Evolutionary conservation across 2,797 vertebrate species (phyloP).

Genomic region (Coregonus suidteri): DNA sequence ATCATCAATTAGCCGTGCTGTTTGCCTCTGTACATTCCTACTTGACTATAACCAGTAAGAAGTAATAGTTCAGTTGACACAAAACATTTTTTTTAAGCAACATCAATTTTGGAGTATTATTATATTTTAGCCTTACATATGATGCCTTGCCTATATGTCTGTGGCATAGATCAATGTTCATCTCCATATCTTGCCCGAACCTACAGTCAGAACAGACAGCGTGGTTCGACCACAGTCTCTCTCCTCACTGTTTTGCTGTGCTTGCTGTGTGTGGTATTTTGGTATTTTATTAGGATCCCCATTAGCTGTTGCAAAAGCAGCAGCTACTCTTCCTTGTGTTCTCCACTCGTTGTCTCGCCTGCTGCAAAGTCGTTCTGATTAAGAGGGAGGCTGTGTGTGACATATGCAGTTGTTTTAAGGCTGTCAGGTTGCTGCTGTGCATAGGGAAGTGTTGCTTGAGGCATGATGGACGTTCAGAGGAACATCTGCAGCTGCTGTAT

Average conservation of each 20-base stretch:
- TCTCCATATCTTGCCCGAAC: neutral
- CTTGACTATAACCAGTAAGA: no score
- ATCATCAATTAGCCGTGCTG: neutral
- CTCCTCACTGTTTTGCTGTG: neutral
- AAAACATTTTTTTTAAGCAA: no score
- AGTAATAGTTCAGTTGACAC: no score
- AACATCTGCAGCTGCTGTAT: constrained; percentile 80
- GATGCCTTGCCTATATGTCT: neutral
- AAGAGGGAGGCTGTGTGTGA: constrained; percentile 64
- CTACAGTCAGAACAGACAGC: neutral
- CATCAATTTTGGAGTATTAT: no score
- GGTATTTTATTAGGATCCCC: no score
- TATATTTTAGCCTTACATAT: no score
- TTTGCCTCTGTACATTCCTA: neutral
- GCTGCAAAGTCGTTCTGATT: neutral
- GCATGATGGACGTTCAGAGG: constrained; percentile 80
- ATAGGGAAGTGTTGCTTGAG: constrained; percentile 66
- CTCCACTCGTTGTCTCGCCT: no score
- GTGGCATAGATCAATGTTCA: neutral
- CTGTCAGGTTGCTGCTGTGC: constrained; percentile 79
- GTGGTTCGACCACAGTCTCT: neutral
- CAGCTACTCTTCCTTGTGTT: no score
- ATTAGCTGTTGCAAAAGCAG: no score
- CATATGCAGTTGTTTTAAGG: constrained; percentile 84
- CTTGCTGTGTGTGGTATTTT: no score